Conservation (phyloP, 2,113 vertebrate species). For the Cyprinodon brontotheroides region DNA sequence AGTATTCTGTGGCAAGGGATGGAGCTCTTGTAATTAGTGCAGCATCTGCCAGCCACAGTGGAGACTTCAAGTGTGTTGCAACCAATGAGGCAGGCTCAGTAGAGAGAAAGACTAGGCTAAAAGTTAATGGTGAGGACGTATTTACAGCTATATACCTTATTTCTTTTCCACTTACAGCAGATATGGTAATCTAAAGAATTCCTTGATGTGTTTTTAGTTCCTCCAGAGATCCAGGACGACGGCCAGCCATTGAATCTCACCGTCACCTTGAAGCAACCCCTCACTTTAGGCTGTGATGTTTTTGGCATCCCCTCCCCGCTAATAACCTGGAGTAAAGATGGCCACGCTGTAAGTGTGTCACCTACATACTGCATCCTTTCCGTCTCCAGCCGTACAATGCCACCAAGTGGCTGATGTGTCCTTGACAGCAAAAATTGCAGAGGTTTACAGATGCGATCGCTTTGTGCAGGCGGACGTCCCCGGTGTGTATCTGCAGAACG, state of each 20-base stretch:
- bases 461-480: conserved; percentile 74
- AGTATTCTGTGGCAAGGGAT: conserved; percentile 72
- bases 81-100: conserved; percentile 85
- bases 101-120: conserved; percentile 81
- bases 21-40: conserved; percentile 82
- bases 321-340: conserved; percentile 85
- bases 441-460: conserved; percentile 1
- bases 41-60: conserved; percentile 79
- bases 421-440: conserved; percentile 27
- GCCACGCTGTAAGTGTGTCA: conserved; percentile 74
- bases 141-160: background rate
- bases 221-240: conserved; percentile 83
- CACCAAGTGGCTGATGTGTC: conserved; percentile 64
- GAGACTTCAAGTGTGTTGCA: conserved; percentile 86
- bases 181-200: conserved; percentile 1
- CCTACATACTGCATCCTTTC: background rate
- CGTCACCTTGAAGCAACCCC: conserved; percentile 80
- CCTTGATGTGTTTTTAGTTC: conserved; percentile 69
- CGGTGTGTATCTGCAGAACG: conserved; percentile 76
- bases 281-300: conserved; percentile 83
- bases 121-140: conserved; percentile 82
- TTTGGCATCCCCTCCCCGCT: conserved; percentile 82
- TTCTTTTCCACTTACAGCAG: background rate
- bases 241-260: conserved; percentile 79
- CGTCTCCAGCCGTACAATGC: conserved; percentile 51